Evolutionary conservation across 2,888 invertebrate genomes (phyloP).

Genomic region (Drosophila mulleri): DNA sequence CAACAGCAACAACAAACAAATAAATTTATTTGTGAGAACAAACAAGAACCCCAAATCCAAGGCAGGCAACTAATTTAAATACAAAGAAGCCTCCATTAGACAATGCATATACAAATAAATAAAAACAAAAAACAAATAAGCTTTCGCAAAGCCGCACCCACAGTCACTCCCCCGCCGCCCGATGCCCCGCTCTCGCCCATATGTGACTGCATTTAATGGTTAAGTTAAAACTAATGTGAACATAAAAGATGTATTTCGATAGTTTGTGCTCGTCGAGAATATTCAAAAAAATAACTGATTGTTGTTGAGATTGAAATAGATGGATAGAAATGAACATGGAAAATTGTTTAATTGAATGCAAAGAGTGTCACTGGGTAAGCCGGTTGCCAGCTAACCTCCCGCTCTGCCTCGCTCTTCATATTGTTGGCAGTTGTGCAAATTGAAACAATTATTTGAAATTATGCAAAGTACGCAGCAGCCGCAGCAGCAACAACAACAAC

Average conservation of each 20-base stretch:
- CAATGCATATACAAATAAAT: slow-evolving; percentile 56
- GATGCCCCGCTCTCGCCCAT: not conserved
- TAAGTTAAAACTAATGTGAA: slow-evolving; percentile 64
- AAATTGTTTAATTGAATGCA: slow-evolving; percentile 56
- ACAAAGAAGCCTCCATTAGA: slow-evolving; percentile 61
- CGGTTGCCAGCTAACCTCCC: slow-evolving; percentile 18
- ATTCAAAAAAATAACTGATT: slow-evolving; percentile 11
- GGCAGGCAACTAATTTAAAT: slow-evolving; percentile 75
- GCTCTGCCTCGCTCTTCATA: slow-evolving; percentile 46
- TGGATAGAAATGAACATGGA: slow-evolving; percentile 55
- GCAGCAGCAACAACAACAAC: slow-evolving; percentile 29
- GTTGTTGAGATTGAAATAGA: slow-evolving; percentile 17
- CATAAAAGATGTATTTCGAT: slow-evolving; percentile 52
- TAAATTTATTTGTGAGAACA: slow-evolving; percentile 69
- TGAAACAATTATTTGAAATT: slow-evolving; percentile 74
- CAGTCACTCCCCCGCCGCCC: not conserved
- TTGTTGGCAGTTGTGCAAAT: slow-evolving; percentile 71
- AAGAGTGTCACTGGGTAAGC: slow-evolving; percentile 55
- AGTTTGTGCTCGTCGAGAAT: slow-evolving; percentile 9
- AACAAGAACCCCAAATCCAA: slow-evolving; percentile 57
- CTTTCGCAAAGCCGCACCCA: slow-evolving; percentile 49
- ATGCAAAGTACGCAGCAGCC: slow-evolving; percentile 69
- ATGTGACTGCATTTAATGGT: slow-evolving; percentile 42
- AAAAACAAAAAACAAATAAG: slow-evolving; percentile 10
- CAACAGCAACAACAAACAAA: slow-evolving; percentile 19